Conservation (phyloP, 1,140 invertebrate genomes). For the Procambarus clarkii region DNA sequence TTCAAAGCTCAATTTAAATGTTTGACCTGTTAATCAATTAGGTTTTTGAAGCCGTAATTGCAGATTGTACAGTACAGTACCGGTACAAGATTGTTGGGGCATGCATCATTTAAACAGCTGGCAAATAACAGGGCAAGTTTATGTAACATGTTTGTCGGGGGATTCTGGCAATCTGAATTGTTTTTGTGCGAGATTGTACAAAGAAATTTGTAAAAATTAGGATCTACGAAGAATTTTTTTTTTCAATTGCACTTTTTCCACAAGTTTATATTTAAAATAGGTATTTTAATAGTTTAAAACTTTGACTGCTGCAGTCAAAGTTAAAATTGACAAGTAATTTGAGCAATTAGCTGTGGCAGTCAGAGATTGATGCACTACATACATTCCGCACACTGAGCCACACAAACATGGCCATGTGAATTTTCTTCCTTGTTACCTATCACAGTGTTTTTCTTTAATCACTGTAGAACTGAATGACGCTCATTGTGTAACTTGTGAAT, state of each 20-base stretch:
- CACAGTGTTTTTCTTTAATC: constrained; percentile 39
- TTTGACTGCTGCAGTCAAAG: not conserved
- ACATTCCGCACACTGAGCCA: constrained; percentile 65
- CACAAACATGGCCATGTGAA: constrained; percentile 54
- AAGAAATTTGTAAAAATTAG: not conserved
- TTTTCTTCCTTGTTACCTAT: constrained; percentile 30
- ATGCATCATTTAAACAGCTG: not conserved
- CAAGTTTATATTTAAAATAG: not conserved
- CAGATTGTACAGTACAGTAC: not conserved
- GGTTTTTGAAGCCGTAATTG: not conserved
- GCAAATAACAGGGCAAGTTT: not conserved
- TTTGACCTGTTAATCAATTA: not conserved
- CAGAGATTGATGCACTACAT: constrained; percentile 51
- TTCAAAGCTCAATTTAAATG: not conserved
- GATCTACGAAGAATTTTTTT: not conserved
- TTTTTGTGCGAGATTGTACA: not conserved
- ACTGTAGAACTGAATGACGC: constrained; percentile 35
- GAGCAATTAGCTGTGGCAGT: not conserved
- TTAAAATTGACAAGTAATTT: not conserved
- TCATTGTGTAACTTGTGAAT: constrained; percentile 18
- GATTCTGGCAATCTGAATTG: not conserved
- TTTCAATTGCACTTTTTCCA: not conserved
- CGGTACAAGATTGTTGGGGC: not conserved
- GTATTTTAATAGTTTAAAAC: not conserved
- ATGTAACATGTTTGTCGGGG: not conserved